Percentiles rank a stretch among this genome's conserved stretches.
phyloP scores from a whole-genome alignment of 2,888 invertebrate genomes.

The Pachymerium ferrugineum region DNA sequence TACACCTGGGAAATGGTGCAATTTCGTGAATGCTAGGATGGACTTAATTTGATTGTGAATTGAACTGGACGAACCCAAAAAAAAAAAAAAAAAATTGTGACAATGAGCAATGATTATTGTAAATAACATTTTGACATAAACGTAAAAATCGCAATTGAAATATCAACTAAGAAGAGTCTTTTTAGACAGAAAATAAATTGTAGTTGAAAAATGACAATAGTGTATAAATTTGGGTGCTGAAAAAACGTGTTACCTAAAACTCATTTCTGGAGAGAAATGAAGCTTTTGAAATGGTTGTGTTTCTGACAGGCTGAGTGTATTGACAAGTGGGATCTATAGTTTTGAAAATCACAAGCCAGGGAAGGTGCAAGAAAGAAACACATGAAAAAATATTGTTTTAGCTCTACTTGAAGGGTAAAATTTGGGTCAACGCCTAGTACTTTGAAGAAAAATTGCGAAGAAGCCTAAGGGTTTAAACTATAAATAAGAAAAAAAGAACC shows the following conservation, averaged over 20 bases:
- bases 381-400: background rate
- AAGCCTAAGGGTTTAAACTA: background rate
- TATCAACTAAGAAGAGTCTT: background rate
- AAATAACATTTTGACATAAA: background rate
- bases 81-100: background rate
- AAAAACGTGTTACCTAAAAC: constrained; percentile 21
- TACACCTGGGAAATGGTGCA: background rate
- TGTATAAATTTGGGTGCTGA: background rate
- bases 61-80: background rate
- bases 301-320: constrained; percentile 7
- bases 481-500: background rate
- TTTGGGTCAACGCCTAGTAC: background rate
- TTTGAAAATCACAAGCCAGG: background rate
- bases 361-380: too few species aligned
- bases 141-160: too few species aligned
- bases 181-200: background rate
- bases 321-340: constrained; percentile 3
- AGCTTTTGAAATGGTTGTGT: background rate
- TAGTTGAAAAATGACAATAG: background rate
- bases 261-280: constrained; percentile 20
- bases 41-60: background rate
- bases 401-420: background rate
- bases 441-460: background rate
- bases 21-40: background rate
- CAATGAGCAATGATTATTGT: too few species aligned